Evolutionary conservation across 2,113 vertebrate genomes (phyloP).

Genomic region (Lota lota): DNA sequence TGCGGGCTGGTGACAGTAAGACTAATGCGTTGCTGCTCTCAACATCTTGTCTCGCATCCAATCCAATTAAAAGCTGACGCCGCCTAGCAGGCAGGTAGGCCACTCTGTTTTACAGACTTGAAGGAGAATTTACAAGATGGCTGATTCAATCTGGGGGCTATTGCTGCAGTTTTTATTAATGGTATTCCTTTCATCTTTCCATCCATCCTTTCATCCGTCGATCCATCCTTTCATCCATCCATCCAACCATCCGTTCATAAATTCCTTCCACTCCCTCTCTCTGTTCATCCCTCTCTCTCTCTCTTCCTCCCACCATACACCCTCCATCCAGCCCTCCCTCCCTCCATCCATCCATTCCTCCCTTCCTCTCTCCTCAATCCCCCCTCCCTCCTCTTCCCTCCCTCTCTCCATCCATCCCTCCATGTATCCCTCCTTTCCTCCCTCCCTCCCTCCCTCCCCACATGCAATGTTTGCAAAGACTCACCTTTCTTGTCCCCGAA

Average conservation of each 20-base stretch:
- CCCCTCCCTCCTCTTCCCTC: neutral
- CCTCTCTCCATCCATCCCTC: neutral
- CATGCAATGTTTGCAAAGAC: constrained; percentile 7
- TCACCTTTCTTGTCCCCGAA: constrained; percentile 99
- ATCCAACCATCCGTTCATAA: constrained; percentile 27
- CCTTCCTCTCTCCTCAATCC: neutral
- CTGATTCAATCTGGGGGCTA: too few species aligned
- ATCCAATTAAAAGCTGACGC: neutral
- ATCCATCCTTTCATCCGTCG: too few species aligned
- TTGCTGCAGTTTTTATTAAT: too few species aligned
- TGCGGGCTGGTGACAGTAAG: too few species aligned
- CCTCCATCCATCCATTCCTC: neutral
- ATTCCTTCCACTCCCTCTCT: neutral
- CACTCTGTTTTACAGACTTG: too few species aligned
- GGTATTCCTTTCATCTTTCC: too few species aligned
- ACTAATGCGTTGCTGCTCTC: too few species aligned
- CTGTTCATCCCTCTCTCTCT: neutral
- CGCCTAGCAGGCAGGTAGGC: neutral
- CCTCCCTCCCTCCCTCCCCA: neutral
- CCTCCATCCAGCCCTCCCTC: neutral
- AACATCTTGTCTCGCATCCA: too few species aligned
- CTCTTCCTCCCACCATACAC: neutral
- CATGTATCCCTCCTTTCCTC: neutral
- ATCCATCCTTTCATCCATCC: too few species aligned
- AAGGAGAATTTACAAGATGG: too few species aligned